These are phyloP conservation scores for Julus scandinavius DNA, from an alignment of 2,888 invertebrate species.

Conservation along the genomic window DNA sequence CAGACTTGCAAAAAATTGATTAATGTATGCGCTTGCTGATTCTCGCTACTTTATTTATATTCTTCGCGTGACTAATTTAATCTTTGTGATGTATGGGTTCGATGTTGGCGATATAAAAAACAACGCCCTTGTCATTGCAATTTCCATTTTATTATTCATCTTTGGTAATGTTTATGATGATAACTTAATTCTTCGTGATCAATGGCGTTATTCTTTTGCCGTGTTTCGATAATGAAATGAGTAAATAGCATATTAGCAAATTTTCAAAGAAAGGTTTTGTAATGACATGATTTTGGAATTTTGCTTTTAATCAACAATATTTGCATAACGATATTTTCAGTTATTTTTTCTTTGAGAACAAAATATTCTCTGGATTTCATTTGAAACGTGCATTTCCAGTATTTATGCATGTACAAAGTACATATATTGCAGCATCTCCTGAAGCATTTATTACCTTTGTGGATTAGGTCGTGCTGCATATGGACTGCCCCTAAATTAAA, in stretches of 20 bases:
- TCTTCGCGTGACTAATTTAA: neutral
- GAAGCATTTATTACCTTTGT: too few relatives aligned
- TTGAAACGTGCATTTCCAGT: too few relatives aligned
- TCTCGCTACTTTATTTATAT: neutral
- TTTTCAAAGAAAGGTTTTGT: neutral
- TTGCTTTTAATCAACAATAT: neutral
- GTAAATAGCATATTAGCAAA: neutral
- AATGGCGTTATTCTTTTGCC: neutral
- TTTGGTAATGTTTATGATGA: neutral
- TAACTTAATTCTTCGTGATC: neutral
- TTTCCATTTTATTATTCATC: neutral
- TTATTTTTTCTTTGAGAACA: too few relatives aligned
- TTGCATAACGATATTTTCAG: neutral
- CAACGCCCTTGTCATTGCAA: constrained; percentile 8
- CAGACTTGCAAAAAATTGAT: neutral
- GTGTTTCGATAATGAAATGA: neutral
- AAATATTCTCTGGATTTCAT: too few relatives aligned
- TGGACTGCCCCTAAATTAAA: too few relatives aligned
- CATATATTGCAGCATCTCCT: too few relatives aligned
- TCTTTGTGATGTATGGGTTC: neutral
- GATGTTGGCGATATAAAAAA: neutral
- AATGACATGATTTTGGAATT: too few relatives aligned
- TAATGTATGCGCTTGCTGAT: neutral
- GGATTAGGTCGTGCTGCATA: too few relatives aligned
- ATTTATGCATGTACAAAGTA: too few relatives aligned